phyloP scores from a whole-genome alignment of 2,113 vertebrate genomes.

The Xenopus tropicalis region UCB_Xtro_10.0 CM004451.2:54915001-54915500 shows the following conservation, averaged over 20 bases:
- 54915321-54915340: slow-evolving; percentile 80
- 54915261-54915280: slow-evolving; percentile 88
- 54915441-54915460: slow-evolving; percentile 97
- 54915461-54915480: slow-evolving; percentile 87
- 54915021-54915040: too few relatives aligned
- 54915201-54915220: too few relatives aligned
- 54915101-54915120: too few relatives aligned
- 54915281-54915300: slow-evolving; percentile 95
- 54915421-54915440: slow-evolving; percentile 93
- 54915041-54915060: too few relatives aligned
- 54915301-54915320: slow-evolving; percentile 89
- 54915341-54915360: slow-evolving; percentile 89
- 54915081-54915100: too few relatives aligned
- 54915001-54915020: too few relatives aligned
- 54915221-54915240: too few relatives aligned
- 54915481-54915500: slow-evolving; percentile 51
- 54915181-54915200: too few relatives aligned
- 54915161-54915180: too few relatives aligned
- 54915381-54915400: slow-evolving; percentile 91
- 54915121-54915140: too few relatives aligned
- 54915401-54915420: slow-evolving; percentile 85
- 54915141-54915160: too few relatives aligned
- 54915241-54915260: slow-evolving; percentile 69
- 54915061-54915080: too few relatives aligned
- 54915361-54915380: slow-evolving; percentile 86